Evolutionary conservation across 2,888 invertebrate species (phyloP).

Genomic region (Apamea sordens): DNA sequence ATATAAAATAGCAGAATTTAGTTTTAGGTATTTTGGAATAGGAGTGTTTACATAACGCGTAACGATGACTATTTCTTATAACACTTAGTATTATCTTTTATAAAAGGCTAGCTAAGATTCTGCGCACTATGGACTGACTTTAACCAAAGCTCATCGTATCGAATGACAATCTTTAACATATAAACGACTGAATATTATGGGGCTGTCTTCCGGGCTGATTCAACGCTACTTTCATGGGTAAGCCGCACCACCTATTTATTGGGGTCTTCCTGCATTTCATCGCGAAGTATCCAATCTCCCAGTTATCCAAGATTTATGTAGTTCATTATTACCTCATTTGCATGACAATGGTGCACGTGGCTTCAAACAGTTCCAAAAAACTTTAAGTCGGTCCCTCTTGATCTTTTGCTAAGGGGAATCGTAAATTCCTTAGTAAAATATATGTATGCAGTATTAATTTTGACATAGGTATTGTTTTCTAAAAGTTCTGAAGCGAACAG

Average conservation of each 20-base stretch:
- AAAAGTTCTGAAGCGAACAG: slow-evolving; percentile 29
- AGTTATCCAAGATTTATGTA: slow-evolving; percentile 51
- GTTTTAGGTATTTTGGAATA: not conserved
- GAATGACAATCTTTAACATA: slow-evolving; percentile 40
- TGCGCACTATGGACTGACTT: slow-evolving; percentile 3
- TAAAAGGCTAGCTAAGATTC: not conserved
- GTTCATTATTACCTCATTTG: slow-evolving; percentile 56
- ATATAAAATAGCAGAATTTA: not conserved
- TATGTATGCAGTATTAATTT: slow-evolving; percentile 53
- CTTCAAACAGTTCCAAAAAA: slow-evolving; percentile 41
- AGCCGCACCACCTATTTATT: slow-evolving; percentile 41
- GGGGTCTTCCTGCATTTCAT: slow-evolving; percentile 27
- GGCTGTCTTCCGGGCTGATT: slow-evolving; percentile 15
- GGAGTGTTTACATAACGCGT: not conserved
- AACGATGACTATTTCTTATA: not conserved
- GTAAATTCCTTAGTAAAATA: slow-evolving; percentile 44
- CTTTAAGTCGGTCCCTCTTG: slow-evolving; percentile 32
- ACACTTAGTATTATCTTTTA: not conserved
- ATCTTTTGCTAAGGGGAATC: slow-evolving; percentile 36
- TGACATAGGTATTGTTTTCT: slow-evolving; percentile 45
- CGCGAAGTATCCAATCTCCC: slow-evolving; percentile 25
- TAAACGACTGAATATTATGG: slow-evolving; percentile 36
- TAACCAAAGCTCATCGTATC: slow-evolving; percentile 19
- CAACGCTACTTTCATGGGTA: slow-evolving; percentile 9
- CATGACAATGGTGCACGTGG: slow-evolving; percentile 51